Conservation (phyloP, 2,113 vertebrate species). For the Leucopternis melanops region DNA sequence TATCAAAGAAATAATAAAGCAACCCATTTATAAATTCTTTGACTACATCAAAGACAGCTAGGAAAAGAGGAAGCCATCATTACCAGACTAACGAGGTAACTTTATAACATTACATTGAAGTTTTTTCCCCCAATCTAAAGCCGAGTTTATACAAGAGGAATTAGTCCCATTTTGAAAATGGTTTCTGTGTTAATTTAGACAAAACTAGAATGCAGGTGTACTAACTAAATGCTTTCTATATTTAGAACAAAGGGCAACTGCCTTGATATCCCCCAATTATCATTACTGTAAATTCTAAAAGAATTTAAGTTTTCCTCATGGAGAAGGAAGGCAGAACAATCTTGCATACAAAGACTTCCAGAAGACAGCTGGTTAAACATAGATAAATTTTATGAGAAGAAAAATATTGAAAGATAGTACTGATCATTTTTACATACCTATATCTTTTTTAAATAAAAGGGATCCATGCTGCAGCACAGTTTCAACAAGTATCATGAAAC, state of each 20-base stretch:
- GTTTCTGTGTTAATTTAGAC: neutral
- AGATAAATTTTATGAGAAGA: neutral
- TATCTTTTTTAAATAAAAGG: neutral
- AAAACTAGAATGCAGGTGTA: neutral
- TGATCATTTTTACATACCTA: neutral
- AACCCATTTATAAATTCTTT: neutral
- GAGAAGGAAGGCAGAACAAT: neutral
- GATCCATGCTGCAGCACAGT: neutral
- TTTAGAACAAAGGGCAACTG: neutral
- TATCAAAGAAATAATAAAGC: neutral
- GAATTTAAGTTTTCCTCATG: neutral
- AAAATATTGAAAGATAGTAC: neutral
- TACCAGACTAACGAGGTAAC: neutral
- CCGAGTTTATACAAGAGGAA: neutral
- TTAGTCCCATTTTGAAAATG: neutral
- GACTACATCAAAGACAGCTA: neutral
- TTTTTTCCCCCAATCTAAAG: neutral
- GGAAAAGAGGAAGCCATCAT: neutral
- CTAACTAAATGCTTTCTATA: neutral
- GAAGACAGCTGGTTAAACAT: neutral
- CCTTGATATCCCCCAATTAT: neutral
- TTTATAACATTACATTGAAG: neutral
- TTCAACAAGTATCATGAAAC: slow-evolving; percentile 57
- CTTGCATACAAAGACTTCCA: neutral
- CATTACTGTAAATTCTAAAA: neutral